A percentile compares a stretch with the other conserved stretches of the same genome.
Evolutionary conservation across 2,113 vertebrate genomes (phyloP).

Genomic region (Misgurnus mizolepis): DNA sequence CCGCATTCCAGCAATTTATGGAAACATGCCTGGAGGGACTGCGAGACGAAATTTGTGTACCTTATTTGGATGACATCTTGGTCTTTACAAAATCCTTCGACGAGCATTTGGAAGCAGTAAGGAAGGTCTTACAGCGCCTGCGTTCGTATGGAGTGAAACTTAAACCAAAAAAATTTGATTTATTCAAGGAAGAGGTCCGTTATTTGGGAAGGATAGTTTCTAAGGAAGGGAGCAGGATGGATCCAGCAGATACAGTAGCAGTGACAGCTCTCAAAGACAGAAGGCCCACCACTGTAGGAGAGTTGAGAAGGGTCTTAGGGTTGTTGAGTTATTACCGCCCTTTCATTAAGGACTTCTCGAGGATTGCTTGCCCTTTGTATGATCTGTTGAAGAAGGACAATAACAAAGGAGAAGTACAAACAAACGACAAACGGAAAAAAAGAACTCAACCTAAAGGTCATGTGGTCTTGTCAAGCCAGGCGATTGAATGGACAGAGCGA

Average conservation of each 20-base stretch:
- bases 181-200: background rate
- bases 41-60: background rate
- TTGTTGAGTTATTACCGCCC: background rate
- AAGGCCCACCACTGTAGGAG: background rate
- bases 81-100: slow-evolving; percentile 2
- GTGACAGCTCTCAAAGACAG: background rate
- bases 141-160: background rate
- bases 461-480: background rate
- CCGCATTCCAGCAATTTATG: background rate
- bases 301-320: background rate
- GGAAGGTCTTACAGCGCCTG: background rate
- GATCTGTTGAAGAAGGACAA: no score
- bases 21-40: background rate
- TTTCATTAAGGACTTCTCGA: no score
- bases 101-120: background rate
- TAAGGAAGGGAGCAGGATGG: no score
- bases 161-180: background rate
- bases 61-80: background rate
- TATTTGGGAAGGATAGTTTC: background rate
- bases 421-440: background rate
- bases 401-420: background rate
- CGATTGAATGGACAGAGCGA: background rate
- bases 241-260: background rate
- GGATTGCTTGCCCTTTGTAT: no score
- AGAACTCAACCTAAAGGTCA: no score